Evolutionary conservation across 2,797 vertebrate genomes (phyloP).

Genomic region (Oreonectes daqikongensis): DNA sequence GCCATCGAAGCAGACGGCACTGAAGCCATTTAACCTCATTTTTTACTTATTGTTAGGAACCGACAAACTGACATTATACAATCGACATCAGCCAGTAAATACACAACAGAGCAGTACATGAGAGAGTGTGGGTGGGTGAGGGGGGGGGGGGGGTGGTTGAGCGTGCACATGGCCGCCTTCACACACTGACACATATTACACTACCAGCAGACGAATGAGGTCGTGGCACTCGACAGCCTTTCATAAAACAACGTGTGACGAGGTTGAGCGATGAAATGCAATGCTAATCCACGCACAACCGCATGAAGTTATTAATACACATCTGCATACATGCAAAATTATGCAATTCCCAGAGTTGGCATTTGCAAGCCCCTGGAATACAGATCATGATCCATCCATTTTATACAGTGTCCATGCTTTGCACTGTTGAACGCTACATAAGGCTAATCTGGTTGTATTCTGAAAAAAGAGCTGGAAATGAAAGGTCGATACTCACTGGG

Average conservation of each 20-base stretch:
- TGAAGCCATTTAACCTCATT: background rate
- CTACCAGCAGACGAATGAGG: constrained; percentile 50
- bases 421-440: background rate
- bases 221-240: constrained; percentile 23
- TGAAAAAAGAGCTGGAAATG: constrained; percentile 13
- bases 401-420: background rate
- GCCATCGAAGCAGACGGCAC: background rate
- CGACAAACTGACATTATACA: constrained; percentile 16
- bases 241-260: background rate
- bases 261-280: background rate
- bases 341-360: background rate
- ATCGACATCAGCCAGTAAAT: background rate
- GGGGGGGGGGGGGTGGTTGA: constrained; percentile 57
- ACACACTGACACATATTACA: constrained; percentile 74
- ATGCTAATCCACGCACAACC: background rate
- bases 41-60: background rate
- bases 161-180: constrained; percentile 66
- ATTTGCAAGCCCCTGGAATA: background rate
- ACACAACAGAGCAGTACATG: constrained; percentile 35
- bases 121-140: constrained; percentile 58
- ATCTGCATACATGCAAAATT: background rate
- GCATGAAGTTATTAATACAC: constrained; percentile 9
- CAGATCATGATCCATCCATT: background rate
- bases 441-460: constrained; percentile 2
- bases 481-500: constrained; percentile 87